Percentiles rank a stretch among this genome's conserved stretches.
Conservation (phyloP, 1,140 invertebrate species). For the Ceratitis capitata region DNA sequence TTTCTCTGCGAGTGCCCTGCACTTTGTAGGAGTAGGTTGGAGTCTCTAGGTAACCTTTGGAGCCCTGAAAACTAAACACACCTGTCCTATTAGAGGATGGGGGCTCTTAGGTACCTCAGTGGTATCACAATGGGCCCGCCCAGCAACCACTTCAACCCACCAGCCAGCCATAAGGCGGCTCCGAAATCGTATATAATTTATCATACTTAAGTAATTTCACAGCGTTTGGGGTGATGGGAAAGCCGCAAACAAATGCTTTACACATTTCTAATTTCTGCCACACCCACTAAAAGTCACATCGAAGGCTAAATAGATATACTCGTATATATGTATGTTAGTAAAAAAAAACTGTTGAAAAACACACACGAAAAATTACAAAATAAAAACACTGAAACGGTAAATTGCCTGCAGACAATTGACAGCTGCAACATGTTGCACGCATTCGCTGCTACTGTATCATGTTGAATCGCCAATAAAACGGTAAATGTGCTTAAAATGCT, state of each 20-base stretch:
- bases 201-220: neutral
- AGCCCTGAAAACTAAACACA: no score
- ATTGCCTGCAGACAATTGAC: slow-evolving; percentile 11
- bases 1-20: no score
- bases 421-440: slow-evolving; percentile 3
- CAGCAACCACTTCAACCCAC: no score
- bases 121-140: no score
- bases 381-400: neutral
- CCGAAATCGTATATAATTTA: no score
- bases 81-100: no score
- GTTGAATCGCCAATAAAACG: slow-evolving; percentile 19
- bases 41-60: no score
- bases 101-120: no score
- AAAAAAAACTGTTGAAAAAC: neutral
- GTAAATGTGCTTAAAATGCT: slow-evolving; percentile 7
- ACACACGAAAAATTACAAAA: neutral
- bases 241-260: neutral
- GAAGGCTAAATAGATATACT: no score
- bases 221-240: neutral
- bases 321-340: no score
- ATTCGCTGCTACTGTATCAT: neutral
- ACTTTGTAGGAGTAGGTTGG: no score
- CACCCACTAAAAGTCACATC: neutral
- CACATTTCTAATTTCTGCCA: slow-evolving; percentile 6
- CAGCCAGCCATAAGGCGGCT: no score